phyloP scores from a whole-genome alignment of 53 echinoderm and acorn worm species.

The Arbacia lixula region DNA sequence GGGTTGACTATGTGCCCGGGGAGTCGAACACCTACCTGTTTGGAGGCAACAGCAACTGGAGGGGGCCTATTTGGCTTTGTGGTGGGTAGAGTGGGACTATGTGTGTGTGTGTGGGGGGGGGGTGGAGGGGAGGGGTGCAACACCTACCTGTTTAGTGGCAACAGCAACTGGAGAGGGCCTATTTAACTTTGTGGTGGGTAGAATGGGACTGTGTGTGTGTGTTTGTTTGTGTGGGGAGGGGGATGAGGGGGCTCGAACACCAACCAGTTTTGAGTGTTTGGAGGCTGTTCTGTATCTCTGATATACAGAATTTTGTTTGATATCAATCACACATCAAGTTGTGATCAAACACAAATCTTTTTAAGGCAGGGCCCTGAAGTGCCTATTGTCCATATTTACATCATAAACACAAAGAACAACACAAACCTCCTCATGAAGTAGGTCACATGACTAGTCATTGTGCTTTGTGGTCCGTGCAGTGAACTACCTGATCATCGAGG shows the following conservation, averaged over 20 bases:
- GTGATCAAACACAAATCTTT: no score
- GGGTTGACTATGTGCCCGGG: constrained; percentile 89
- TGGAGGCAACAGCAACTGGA: constrained; percentile 99
- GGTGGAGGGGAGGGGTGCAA: constrained; percentile 94
- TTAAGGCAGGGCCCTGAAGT: no score
- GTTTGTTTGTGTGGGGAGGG: no score
- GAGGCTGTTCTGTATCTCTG: background rate
- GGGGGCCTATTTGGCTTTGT: constrained; percentile 98
- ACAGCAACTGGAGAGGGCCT: constrained; percentile 98
- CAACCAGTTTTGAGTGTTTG: constrained; percentile 75
- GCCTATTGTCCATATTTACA: background rate
- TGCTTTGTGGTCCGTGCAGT: no score
- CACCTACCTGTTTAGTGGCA: constrained; percentile 93
- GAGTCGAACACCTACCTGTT: constrained; percentile 94
- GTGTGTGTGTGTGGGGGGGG: no score
- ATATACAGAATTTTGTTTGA: no score
- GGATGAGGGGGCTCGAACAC: constrained; percentile 95
- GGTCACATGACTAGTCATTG: no score
- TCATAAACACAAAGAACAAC: no score
- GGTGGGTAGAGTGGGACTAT: constrained; percentile 57
- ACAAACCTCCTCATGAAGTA: no score
- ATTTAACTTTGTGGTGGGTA: constrained; percentile 96
- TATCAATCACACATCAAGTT: no score
- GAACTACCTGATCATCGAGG: constrained; percentile 95
- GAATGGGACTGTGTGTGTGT: background rate